Evolutionary conservation across 2,888 invertebrate genomes (phyloP), one percentile per base, ranked within the genome.

Genomic region (Gonocerus acuteangulatus): DNA sequence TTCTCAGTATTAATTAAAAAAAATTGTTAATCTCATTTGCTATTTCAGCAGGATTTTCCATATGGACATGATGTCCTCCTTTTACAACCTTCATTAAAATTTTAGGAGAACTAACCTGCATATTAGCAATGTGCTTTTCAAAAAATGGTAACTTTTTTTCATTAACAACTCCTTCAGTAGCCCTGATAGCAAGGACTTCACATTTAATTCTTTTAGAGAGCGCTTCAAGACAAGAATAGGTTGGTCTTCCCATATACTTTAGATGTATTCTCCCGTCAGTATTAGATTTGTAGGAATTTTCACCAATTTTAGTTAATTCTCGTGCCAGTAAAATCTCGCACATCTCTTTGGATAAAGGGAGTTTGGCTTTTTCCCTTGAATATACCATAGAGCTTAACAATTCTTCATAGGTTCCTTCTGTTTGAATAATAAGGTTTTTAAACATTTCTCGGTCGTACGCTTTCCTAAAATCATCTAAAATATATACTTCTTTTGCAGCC

Each of bases 41-140:
- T 15, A 86, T 73, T 66, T 71, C 71, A 69, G 82, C 79, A 1
- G 87, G 84, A 67, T 82, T 76, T 67, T 82, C 85, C 63, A 89
- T 77, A 75, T 89, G 88, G 15, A 84, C 77, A 72, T 88, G 87
- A 74, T 89, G 89, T 1, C 79, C 79, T 1, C 87, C 87, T n/a
- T 82, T 78, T 0, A 88, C 74, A 63, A 79, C 76, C 61, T 82
- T 78, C 65, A 77, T 78, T 70, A 81, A 79, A 68, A 82, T 85
- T 47, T 79, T 75, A 13, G 21, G 48, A 68, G 82, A 80, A 64
- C 68, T 77, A 62, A 75, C 73, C 60, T 76, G 79, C 23, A 86
- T 71, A 4, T 79, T 70, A 48, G 79, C 77, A 18, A 83, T 68
- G 65, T 81, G 77, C 66, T 79, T 78, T 48, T 61, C 51, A 27